Conservation (phyloP, 2,797 vertebrate species). For the Urocyon cinereoargenteus region DNA sequence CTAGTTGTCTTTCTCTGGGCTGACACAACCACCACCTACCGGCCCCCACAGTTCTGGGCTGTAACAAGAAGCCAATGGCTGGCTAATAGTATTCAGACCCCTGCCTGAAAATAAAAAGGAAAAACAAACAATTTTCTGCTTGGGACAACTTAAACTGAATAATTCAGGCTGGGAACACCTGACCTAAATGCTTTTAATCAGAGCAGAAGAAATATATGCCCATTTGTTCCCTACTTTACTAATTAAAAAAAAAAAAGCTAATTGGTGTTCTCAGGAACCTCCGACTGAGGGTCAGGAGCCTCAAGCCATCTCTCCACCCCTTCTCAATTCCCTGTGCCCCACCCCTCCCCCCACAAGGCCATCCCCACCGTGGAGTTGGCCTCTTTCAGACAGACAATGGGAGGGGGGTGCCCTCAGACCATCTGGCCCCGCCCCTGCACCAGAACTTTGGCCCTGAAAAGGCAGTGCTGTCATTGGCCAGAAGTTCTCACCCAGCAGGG, state of each 20-base stretch:
- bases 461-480: conserved; percentile 55
- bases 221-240: conserved; percentile 71
- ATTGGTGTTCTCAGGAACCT: conserved; percentile 71
- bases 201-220: conserved; percentile 82
- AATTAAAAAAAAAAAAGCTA: conserved; percentile 80
- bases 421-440: background rate
- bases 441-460: conserved; percentile 74
- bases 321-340: background rate
- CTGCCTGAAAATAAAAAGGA: conserved; percentile 71
- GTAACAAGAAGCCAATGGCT: conserved; percentile 5
- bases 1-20: background rate
- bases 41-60: background rate
- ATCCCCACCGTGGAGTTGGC: conserved; percentile 50
- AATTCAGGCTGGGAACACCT: conserved; percentile 74
- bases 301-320: conserved; percentile 48
- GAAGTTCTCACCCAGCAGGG: conserved; percentile 69
- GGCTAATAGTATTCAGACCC: conserved; percentile 69
- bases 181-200: conserved; percentile 82
- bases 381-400: conserved; percentile 72
- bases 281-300: conserved; percentile 74
- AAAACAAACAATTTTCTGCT: conserved; percentile 75
- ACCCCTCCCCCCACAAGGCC: background rate
- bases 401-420: background rate
- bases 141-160: conserved; percentile 78
- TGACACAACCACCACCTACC: background rate